Base-by-base conservation (phyloP, 1,140 invertebrate species). In the Drosophila mauritiana region DNA sequence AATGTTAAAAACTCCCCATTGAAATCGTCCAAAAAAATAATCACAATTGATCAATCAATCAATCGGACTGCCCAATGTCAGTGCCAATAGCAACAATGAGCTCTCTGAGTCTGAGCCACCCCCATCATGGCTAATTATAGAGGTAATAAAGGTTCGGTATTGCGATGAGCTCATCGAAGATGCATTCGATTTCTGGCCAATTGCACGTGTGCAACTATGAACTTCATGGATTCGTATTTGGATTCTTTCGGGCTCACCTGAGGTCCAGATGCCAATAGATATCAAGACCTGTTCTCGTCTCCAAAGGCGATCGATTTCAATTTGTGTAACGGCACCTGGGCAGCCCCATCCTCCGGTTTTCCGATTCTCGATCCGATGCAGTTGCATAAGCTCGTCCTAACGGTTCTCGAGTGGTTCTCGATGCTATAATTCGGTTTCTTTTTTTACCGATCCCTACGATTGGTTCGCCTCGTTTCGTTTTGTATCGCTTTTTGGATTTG, bases 261-360 rank as follows among this genome's bases (percentile, higher is more conserved):
- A 42, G 36, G 22, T 37, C 39, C 20, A 72, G 31, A 27, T 42
- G 70, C 57, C 15, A 27, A 31, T 11, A 34, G 42, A 8, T 56
- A 25, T 25, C 17, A 25, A 45, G 70, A 76, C 72, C 73, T 69
- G 72, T 77, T 76, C 72, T 54, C 25, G 57, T 67, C 72, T 17
- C 13, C 37, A 51, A 56, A 49, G 48, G 54, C 55, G 73, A 77
- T 77, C 75, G 73, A 78, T 78, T 72, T 78, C 65, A 72, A 70
- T 78, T 70, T 78, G 73, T 76, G 55, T 76, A 78, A 76, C 73
- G 72, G 72, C 54, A 67, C 31, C 31, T 40, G 63, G 43, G 54
- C 25, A 27, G 7, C 27, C 22, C 31, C 49, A 37, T 54, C n/a
- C 45, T 17, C 11, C 17, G 11, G 12, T 22, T 8, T 8, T 15